These are phyloP conservation scores for Andrena trimmerana DNA, from an alignment of 2,888 invertebrate species.

Conservation along the genomic window DNA sequence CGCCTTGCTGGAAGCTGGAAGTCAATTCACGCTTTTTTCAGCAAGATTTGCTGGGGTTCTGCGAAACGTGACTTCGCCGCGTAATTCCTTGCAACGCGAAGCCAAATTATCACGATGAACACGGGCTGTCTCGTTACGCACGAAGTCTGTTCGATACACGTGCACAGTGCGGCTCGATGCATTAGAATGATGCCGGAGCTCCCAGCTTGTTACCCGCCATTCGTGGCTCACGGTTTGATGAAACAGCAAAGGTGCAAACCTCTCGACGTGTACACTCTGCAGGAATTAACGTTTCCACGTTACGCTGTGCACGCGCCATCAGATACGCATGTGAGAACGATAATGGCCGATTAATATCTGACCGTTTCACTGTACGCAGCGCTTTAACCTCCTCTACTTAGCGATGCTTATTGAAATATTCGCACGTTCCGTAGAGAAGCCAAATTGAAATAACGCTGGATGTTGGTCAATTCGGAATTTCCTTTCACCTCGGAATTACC, in stretches of 20 bases:
- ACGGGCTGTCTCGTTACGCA: conserved; percentile 69
- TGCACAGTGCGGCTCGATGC: conserved; percentile 63
- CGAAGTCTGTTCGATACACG: conserved; percentile 64
- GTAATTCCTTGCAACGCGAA: conserved; percentile 60
- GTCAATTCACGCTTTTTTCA: conserved; percentile 59
- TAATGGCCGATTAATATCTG: conserved; percentile 57
- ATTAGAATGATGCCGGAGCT: conserved; percentile 63
- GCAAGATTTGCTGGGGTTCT: conserved; percentile 67
- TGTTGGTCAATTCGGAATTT: neutral
- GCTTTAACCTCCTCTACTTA: conserved; percentile 3
- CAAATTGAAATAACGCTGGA: neutral
- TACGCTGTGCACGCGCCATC: conserved; percentile 63
- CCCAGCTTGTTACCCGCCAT: conserved; percentile 45
- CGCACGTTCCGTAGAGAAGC: neutral
- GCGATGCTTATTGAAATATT: neutral
- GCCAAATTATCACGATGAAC: conserved; percentile 66
- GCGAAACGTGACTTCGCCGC: conserved; percentile 61
- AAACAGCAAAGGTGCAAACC: conserved; percentile 66
- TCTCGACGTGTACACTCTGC: conserved; percentile 44
- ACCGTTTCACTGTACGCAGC: neutral
- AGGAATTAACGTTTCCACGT: conserved; percentile 64
- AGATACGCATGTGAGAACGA: conserved; percentile 56
- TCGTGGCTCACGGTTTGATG: conserved; percentile 45
- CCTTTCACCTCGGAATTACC: neutral
- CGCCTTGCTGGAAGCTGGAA: neutral